Evolutionary conservation across 53 echinoderm and acorn worm genomes (phyloP).

Genomic region (Stichopus horrens): DNA sequence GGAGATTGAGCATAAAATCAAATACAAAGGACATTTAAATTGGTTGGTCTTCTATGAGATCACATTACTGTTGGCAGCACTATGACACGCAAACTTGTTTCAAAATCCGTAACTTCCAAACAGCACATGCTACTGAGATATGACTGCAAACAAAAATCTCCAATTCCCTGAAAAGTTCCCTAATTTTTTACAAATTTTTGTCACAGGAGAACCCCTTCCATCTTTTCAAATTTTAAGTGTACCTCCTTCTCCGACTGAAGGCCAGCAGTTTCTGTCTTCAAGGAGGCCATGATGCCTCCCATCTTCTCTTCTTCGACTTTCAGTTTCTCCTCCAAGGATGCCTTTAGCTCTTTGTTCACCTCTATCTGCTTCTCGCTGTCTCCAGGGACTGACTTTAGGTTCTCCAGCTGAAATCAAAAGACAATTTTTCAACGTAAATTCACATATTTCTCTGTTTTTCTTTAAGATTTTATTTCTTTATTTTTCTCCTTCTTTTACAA

Average conservation of each 20-base stretch:
- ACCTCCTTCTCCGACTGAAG: conserved; percentile 90
- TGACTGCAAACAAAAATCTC: too few relatives aligned
- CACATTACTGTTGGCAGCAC: too few relatives aligned
- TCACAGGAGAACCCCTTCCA: too few relatives aligned
- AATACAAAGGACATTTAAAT: too few relatives aligned
- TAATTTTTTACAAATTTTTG: too few relatives aligned
- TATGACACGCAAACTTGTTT: too few relatives aligned
- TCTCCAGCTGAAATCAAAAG: conserved; percentile 66
- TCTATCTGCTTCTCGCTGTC: conserved; percentile 89
- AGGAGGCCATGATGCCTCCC: conserved; percentile 87
- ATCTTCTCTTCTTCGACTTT: conserved; percentile 89
- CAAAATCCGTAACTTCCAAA: too few relatives aligned
- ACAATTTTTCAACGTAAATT: background rate
- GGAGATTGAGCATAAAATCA: too few relatives aligned
- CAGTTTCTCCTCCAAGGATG: conserved; percentile 65
- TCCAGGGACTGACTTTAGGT: conserved; percentile 66
- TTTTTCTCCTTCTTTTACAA: too few relatives aligned
- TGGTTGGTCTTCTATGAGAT: too few relatives aligned
- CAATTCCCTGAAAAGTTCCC: too few relatives aligned
- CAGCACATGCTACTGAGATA: too few relatives aligned
- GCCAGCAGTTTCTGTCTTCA: conserved; percentile 85
- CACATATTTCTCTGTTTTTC: background rate
- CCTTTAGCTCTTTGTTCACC: conserved; percentile 64
- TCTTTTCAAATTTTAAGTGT: background rate
- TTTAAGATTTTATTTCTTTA: background rate